Evolutionary conservation across 2,888 invertebrate genomes (phyloP), one percentile per base, ranked within the genome.

Genomic region (Diaprepes abbreviatus): DNA sequence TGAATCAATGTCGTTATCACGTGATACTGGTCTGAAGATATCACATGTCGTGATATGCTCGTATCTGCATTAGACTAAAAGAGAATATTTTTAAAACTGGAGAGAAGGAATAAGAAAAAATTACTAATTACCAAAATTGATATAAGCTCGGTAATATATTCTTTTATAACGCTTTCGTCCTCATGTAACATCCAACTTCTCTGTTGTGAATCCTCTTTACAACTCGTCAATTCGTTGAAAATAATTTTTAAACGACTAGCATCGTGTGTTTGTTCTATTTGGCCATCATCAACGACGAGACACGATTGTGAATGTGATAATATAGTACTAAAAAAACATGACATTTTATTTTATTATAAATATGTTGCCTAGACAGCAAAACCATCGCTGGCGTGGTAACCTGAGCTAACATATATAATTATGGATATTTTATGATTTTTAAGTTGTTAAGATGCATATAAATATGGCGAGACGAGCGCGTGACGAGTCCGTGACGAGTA

Each of bases 181-280:
- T 97, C 97, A 81, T 97, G 94, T 28, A 97, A 86, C 83, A 95
- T 94, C 97, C 97, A 97, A 76, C 95, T 96, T 66, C 97, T 87
- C 80, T 98, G 97, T 80, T 98, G 97, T 0, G 96, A 94, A 82
- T 97, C 97, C 80, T 97, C 95, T 75, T 96, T 96, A 74, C 96
- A 95, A 71, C 92, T 92, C 1, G 93, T 93, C 74, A 97, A 85
- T 73, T 96, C 92, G 73, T 90, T 90, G 75, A 97, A 91, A 33
- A 97, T 92, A 48, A 92, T 90, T 83, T 92, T 91, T 82, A 97
- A 88, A 19, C 93, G 88, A 75, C 92, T 88, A 0, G 95, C 93
- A 82, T 97, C 96, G 2, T 94, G 92, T 0, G 95, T 94, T 59
- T 92, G 91, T 60, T 94, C 91, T 17, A 94, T 89, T 17, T 91